These are phyloP conservation scores for Python bivittatus DNA, from an alignment of 2,113 vertebrate species.

Conservation along the genomic window DNA sequence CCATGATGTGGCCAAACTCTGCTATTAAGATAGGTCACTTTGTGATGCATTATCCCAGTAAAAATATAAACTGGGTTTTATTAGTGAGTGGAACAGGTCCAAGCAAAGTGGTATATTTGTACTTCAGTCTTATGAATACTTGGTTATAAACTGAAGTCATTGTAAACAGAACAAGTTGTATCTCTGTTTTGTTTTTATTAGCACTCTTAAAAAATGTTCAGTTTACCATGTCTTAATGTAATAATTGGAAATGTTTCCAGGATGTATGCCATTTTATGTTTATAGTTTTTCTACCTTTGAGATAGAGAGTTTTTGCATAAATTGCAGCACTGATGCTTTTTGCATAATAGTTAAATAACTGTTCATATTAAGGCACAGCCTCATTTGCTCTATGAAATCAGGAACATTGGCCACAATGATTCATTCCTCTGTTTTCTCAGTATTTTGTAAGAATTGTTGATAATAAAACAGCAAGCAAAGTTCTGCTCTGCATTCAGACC, in stretches of 20 bases:
- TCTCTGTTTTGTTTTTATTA: not conserved
- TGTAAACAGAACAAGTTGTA: not conserved
- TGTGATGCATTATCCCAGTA: not conserved
- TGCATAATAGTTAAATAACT: not conserved
- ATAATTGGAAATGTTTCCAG: not conserved
- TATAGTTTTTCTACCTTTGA: not conserved
- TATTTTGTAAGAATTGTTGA: not conserved
- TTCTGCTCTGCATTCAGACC: not conserved
- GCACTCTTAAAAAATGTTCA: not conserved
- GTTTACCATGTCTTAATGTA: not conserved
- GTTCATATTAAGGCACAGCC: not conserved
- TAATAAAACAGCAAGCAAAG: not conserved
- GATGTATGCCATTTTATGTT: not conserved
- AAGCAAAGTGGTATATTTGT: not conserved
- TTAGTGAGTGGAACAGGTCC: not conserved
- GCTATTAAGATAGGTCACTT: not conserved
- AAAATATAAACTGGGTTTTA: not conserved
- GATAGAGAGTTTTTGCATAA: not conserved
- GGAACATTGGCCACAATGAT: not conserved
- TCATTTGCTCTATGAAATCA: not conserved
- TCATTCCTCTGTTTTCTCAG: not conserved
- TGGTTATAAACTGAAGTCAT: not conserved
- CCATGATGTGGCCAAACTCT: not conserved
- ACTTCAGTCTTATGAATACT: not conserved
- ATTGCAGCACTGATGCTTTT: not conserved